phyloP scores from a whole-genome alignment of 2,888 invertebrate species.

The Calameuta filiformis region DNA sequence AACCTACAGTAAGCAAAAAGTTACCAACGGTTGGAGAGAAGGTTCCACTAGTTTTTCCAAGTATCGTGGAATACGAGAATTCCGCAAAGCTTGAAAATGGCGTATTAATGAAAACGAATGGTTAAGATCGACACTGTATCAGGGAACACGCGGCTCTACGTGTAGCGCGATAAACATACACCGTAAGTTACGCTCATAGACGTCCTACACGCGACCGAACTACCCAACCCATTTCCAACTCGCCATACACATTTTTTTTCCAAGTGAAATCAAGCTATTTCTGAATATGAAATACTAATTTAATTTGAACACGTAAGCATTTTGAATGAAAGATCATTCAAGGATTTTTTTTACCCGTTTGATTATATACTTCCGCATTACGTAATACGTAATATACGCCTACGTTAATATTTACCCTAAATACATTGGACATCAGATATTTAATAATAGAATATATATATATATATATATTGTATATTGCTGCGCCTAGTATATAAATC shows the following conservation, averaged over 20 bases:
- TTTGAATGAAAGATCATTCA: background rate
- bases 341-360: background rate
- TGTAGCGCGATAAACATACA: constrained; percentile 35
- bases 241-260: background rate
- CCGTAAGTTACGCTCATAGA: constrained; percentile 38
- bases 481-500: background rate
- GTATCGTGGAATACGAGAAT: background rate
- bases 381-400: background rate
- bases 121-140: constrained; percentile 36
- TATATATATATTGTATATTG: background rate
- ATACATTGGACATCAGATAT: background rate
- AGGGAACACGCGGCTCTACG: constrained; percentile 29
- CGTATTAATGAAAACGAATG: constrained; percentile 33
- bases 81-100: constrained; percentile 6
- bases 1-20: background rate
- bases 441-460: background rate
- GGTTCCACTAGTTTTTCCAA: background rate
- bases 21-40: background rate
- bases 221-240: background rate
- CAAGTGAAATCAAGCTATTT: background rate
- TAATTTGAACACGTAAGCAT: background rate
- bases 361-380: background rate
- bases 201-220: constrained; percentile 34
- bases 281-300: background rate
- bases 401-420: background rate